phyloP scores from a whole-genome alignment of 2,113 vertebrate genomes.

The Lethenteron reissneri region DNA sequence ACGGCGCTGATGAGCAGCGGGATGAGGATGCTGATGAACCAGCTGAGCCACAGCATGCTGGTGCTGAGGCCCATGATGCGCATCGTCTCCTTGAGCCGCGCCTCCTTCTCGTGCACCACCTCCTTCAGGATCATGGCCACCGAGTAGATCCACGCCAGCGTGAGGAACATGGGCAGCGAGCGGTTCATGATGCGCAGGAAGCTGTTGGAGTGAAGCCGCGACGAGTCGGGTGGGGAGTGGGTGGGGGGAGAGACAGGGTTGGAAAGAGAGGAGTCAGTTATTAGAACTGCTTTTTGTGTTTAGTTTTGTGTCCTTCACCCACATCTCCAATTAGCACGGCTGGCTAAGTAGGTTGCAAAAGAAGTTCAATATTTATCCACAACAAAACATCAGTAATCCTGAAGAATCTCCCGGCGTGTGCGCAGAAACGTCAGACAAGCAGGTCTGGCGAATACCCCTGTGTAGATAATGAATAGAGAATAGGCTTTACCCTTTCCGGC shows the following conservation, averaged over 20 bases:
- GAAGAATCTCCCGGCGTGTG: no score
- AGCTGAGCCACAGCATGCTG: slow-evolving; percentile 77
- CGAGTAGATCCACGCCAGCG: slow-evolving; percentile 88
- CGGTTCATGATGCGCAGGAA: slow-evolving; percentile 81
- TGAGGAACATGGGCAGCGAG: slow-evolving; percentile 96
- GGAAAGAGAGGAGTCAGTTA: not conserved
- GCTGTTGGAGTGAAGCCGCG: slow-evolving; percentile 19
- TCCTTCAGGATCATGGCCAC: slow-evolving; percentile 90
- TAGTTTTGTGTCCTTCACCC: no score
- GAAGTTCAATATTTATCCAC: no score
- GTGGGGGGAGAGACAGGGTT: not conserved
- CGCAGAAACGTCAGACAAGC: no score
- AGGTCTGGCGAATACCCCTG: no score
- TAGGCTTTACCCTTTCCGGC: no score
- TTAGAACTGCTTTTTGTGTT: no score
- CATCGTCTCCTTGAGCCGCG: slow-evolving; percentile 89
- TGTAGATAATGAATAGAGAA: no score
- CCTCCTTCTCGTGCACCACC: slow-evolving; percentile 92
- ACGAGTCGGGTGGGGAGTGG: not conserved
- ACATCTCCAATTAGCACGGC: no score
- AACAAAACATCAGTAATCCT: no score
- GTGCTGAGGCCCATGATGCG: slow-evolving; percentile 84
- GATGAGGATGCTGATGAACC: slow-evolving; percentile 83
- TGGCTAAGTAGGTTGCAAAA: no score
- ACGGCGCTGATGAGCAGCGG: slow-evolving; percentile 67